phyloP scores from a whole-genome alignment of 2,888 invertebrate species.

The Heliconius hortense region DNA sequence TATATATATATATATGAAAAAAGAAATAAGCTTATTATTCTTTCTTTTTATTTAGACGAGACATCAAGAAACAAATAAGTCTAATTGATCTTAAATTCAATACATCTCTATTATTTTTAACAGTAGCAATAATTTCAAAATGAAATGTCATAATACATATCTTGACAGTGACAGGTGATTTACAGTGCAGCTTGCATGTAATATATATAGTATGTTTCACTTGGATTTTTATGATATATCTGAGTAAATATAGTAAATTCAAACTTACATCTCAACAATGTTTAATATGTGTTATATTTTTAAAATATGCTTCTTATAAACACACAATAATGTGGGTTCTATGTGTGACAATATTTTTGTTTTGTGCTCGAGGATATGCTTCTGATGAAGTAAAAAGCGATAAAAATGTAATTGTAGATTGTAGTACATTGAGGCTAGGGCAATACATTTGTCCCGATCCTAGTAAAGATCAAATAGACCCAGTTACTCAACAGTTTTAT shows the following conservation, averaged over 20 bases:
- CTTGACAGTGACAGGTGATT: conserved; percentile 4
- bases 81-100: too few species aligned
- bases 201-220: background rate
- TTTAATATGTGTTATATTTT: background rate
- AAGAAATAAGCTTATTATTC: too few species aligned
- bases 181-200: background rate
- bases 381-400: conserved; percentile 64
- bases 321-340: conserved; percentile 28
- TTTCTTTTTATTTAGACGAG: too few species aligned
- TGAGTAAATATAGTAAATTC: background rate
- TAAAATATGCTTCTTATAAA: conserved; percentile 44
- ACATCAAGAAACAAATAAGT: too few species aligned
- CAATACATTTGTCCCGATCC: conserved; percentile 93
- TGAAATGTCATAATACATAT: background rate
- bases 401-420: conserved; percentile 79
- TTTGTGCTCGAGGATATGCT: conserved; percentile 50
- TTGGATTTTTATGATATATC: background rate
- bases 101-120: too few species aligned
- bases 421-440: conserved; percentile 87
- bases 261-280: background rate
- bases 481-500: conserved; percentile 92
- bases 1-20: too few species aligned
- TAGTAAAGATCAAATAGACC: conserved; percentile 88
- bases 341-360: conserved; percentile 32
- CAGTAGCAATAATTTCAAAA: background rate